These are phyloP conservation scores for Hyles lineata DNA, from an alignment of 2,888 invertebrate species.

Conservation along the genomic window DNA sequence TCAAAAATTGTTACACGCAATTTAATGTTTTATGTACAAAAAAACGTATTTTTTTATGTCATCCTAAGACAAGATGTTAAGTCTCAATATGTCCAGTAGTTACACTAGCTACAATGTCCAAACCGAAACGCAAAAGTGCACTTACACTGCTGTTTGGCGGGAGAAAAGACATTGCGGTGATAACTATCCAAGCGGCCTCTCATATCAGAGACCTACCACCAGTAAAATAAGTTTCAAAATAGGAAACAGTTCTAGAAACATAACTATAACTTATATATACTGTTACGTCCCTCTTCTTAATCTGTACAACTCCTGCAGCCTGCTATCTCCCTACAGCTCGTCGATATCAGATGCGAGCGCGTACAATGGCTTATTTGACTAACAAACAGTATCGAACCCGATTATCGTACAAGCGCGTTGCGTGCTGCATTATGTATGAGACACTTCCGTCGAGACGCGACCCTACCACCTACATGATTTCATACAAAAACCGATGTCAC, in stretches of 20 bases:
- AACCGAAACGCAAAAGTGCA: too few species aligned
- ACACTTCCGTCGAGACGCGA: constrained; percentile 64
- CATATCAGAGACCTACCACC: too few species aligned
- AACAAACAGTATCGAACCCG: constrained; percentile 76
- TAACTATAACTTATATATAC: too few species aligned
- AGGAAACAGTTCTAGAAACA: too few species aligned
- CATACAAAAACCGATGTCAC: constrained; percentile 19
- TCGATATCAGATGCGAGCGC: constrained; percentile 27
- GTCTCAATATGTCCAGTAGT: too few species aligned
- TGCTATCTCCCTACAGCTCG: constrained; percentile 1
- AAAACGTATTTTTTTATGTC: too few species aligned
- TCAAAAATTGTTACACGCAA: neutral
- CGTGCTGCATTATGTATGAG: constrained; percentile 74
- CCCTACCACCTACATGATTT: constrained; percentile 44
- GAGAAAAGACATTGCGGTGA: too few species aligned
- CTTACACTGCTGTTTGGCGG: too few species aligned
- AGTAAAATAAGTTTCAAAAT: too few species aligned
- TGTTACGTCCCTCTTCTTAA: neutral
- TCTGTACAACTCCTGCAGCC: neutral
- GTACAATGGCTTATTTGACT: constrained; percentile 81
- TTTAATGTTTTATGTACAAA: neutral
- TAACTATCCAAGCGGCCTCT: too few species aligned
- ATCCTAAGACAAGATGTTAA: too few species aligned
- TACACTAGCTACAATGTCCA: too few species aligned
- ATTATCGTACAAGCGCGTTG: constrained; percentile 63